These are phyloP conservation scores for Eleutherodactylus coqui DNA, from an alignment of 2,797 vertebrate genomes.

Conservation along the genomic window DNA sequence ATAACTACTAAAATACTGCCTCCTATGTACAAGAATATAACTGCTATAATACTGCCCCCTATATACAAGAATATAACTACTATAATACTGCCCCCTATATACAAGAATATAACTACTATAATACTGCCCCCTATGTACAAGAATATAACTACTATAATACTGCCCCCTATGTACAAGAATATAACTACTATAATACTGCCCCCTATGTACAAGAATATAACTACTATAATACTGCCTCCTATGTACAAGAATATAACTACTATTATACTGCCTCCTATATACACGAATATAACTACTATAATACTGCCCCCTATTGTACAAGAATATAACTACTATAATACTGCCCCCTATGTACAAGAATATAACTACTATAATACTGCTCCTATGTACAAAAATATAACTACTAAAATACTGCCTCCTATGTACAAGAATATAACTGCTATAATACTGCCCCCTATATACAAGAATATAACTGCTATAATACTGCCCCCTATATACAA, in stretches of 20 bases:
- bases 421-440: background rate
- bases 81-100: too few relatives aligned
- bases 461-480: too few relatives aligned
- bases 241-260: background rate
- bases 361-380: slow-evolving; percentile 12
- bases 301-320: background rate
- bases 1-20: background rate
- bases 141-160: too few relatives aligned
- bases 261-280: background rate
- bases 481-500: background rate
- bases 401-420: slow-evolving; percentile 2
- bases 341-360: background rate
- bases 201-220: too few relatives aligned
- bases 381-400: background rate
- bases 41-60: background rate
- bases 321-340: too few relatives aligned
- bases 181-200: background rate
- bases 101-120: too few relatives aligned
- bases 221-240: background rate
- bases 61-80: too few relatives aligned
- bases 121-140: too few relatives aligned
- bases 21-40: slow-evolving; percentile 3
- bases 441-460: too few relatives aligned
- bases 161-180: background rate
- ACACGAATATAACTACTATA: background rate